Evolutionary conservation across 2,797 vertebrate species (phyloP), one percentile per base, ranked within the genome.

Genomic region (Macropodus opercularis): DNA sequence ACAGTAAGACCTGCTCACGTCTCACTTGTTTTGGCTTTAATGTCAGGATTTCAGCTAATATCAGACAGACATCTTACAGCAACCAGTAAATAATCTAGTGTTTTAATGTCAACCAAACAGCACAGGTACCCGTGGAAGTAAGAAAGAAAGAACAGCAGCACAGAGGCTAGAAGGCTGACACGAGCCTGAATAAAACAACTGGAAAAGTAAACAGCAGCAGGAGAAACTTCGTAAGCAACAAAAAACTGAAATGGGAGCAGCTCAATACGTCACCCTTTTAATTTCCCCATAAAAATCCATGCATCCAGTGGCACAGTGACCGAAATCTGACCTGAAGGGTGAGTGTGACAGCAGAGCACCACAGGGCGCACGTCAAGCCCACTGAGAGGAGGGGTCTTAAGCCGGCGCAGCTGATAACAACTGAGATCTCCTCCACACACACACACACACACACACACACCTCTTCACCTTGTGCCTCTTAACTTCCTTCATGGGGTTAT

Each of bases 401-500:
- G 44, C 34, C 57, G 8, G 42, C 52, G 63, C 18, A 40, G 63
- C 53, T 68, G 69, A 80, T 75, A 76, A 32, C 48, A 69, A 76
- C 39, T 57, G 18, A 59, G 75, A 61, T 58, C 29, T 62, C 31
- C 43, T 32, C 43, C 44, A 47, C 42, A 53, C 38, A 41, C 39
- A 24, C 47, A 43, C 42, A 29, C 40, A 31, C 24, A 35, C n/a
- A 43, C 39, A 60, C 23, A n/a, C 51, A 29, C 51, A 43, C 71
- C 65, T 67, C 68, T 55, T 79, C 80, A 78, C 75, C 84, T 77
- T 81, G 65, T 74, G 72, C 59, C 77, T 72, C 83, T 85, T 85
- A 79, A 77, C 75, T 85, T 85, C 73, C 79, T 70, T 85, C 74
- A 76, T 46, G 49, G 63, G 68, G 71, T 90, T 85, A 87, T 90